Evolutionary conservation across 2,797 vertebrate genomes (phyloP).

Genomic region (Danionella dracula): DNA sequence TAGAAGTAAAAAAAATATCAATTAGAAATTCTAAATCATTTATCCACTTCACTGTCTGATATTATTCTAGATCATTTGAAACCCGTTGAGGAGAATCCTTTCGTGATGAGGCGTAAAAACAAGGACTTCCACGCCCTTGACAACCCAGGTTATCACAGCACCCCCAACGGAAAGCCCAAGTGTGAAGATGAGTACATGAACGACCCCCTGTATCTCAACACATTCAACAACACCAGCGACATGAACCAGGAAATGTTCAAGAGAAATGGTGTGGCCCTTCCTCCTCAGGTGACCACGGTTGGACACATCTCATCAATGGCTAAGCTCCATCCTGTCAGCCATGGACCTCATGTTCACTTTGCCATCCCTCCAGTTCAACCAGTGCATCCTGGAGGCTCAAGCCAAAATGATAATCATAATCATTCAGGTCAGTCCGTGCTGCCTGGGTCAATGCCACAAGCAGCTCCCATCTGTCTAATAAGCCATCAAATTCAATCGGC

Average conservation of each 20-base stretch:
- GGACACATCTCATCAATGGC: slow-evolving; percentile 60
- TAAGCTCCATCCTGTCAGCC: slow-evolving; percentile 52
- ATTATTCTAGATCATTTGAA: slow-evolving; percentile 81
- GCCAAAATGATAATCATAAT: slow-evolving; percentile 51
- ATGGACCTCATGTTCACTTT: slow-evolving; percentile 57
- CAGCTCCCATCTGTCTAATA: slow-evolving; percentile 40
- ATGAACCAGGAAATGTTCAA: slow-evolving; percentile 76
- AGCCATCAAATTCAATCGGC: slow-evolving; percentile 29
- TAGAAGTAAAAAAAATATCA: too few species aligned
- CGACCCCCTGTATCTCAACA: slow-evolving; percentile 91
- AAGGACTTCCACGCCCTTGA: slow-evolving; percentile 89
- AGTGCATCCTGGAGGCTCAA: slow-evolving; percentile 54
- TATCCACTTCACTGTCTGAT: neutral
- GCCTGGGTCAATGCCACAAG: slow-evolving; percentile 27
- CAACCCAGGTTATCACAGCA: slow-evolving; percentile 88
- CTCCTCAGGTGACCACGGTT: slow-evolving; percentile 52
- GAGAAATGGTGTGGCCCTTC: slow-evolving; percentile 77
- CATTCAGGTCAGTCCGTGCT: slow-evolving; percentile 56
- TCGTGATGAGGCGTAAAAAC: slow-evolving; percentile 87
- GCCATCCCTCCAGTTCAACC: slow-evolving; percentile 56
- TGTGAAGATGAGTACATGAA: slow-evolving; percentile 90
- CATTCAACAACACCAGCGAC: slow-evolving; percentile 77
- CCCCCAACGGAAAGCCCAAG: slow-evolving; percentile 77
- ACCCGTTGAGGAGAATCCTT: slow-evolving; percentile 94
- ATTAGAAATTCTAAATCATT: neutral